Evolutionary conservation across 2,797 vertebrate genomes (phyloP), one percentile per base, ranked within the genome.

Genomic region (Fistularia commersonii): DNA sequence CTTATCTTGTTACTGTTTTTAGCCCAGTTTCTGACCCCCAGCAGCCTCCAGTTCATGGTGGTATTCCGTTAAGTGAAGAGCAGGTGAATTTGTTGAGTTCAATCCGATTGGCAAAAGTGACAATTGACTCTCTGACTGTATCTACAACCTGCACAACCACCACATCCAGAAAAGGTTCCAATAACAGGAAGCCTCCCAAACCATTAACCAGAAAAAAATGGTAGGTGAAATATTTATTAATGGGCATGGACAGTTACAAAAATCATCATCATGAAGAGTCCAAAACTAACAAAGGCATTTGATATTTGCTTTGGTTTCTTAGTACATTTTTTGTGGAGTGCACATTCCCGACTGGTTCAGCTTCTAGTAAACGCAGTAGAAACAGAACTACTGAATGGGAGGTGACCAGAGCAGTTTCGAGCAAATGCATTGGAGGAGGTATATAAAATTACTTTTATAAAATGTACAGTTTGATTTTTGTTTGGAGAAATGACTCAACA

Each of bases 281-380:
- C 8, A 8, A 32, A 38, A 11, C 41, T 34, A 39, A 8, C 45
- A 46, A 10, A 12, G 1, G 7, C 40, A 0, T 15, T n/a, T 7
- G 8, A 46, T 7, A 3, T 57, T 15, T 61, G 1, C 33, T 15
- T 5, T 41, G 32, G 51, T 55, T 56, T 38, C 32, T 15, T 33
- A 99, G 97, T 69, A 94, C 93, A 3, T 98, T 93, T 84, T 95
- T 97, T 82, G 88, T 99, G 9, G 93, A 98, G 76, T 98, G 91
- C 48, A 65, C 84, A 31, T 94, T 98, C 66, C 95, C 95, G 0
- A 62, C 85, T 61, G 69, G 83, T 49, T 86, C 87, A 36, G 77
- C 85, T 40, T 87, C 86, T 38, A 85, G 82, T 61, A 90, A 69
- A 76, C 84, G 52, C 54, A 69, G 54, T 55, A 61, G 43, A 31